Percentiles rank a stretch among this genome's conserved stretches.
Conservation (phyloP, 1,140 invertebrate species). For the Heterodera schachtii region DNA sequence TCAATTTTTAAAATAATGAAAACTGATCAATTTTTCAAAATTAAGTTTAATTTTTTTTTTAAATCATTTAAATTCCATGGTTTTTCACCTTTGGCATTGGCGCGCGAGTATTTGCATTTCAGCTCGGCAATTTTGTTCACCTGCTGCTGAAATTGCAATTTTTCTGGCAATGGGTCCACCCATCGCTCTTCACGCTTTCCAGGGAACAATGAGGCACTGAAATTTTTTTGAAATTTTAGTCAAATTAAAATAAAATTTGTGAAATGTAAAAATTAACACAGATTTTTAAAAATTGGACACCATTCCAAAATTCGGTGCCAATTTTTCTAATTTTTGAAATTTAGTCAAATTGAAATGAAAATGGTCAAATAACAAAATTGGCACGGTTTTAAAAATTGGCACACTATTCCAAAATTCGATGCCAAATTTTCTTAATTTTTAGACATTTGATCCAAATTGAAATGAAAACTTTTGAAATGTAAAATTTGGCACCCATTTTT, state of each 20-base stretch:
- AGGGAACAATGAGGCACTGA: slow-evolving; percentile 58
- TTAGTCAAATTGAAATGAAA: neutral
- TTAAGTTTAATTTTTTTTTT: too few species aligned
- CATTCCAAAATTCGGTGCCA: neutral
- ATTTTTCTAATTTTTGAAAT: too few species aligned
- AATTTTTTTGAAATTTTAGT: neutral
- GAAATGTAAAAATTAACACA: too few species aligned
- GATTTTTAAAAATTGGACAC: neutral
- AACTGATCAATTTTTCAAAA: too few species aligned
- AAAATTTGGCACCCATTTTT: neutral
- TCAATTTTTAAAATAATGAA: neutral
- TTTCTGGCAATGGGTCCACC: slow-evolving; percentile 58
- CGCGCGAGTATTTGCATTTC: slow-evolving; percentile 68
- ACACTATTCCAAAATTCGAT: neutral
- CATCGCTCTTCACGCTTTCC: slow-evolving; percentile 64
- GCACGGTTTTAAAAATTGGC: neutral
- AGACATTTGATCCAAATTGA: neutral
- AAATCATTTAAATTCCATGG: too few species aligned
- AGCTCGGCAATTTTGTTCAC: slow-evolving; percentile 66
- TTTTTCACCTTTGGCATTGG: slow-evolving; percentile 66
- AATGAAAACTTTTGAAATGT: neutral
- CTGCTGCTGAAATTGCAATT: slow-evolving; percentile 59
- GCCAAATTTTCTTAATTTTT: too few species aligned
- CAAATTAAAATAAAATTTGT: too few species aligned
- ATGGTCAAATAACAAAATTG: too few species aligned